These are phyloP conservation scores for Eurosta solidaginis DNA, from an alignment of 1,140 invertebrate genomes.

Conservation along the genomic window DNA sequence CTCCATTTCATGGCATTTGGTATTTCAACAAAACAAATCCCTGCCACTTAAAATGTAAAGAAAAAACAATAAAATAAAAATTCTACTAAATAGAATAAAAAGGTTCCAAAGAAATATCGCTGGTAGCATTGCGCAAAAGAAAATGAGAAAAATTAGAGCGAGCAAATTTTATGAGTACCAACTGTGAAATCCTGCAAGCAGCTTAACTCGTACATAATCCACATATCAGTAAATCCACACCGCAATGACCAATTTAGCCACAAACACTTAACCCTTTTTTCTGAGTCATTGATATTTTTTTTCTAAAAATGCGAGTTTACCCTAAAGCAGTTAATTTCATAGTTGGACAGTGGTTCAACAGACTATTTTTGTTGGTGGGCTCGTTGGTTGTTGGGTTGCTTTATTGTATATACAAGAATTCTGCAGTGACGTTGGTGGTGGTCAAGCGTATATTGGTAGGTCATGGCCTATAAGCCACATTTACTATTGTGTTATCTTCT, in stretches of 20 bases:
- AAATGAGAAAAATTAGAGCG: background rate
- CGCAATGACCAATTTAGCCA: constrained; percentile 35
- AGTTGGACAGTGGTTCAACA: too few species aligned
- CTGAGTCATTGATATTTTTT: background rate
- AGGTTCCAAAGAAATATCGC: background rate
- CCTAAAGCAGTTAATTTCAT: background rate
- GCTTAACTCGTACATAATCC: constrained; percentile 57
- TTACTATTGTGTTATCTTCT: background rate
- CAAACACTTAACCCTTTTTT: constrained; percentile 50
- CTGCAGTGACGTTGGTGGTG: background rate
- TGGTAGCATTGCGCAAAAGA: background rate
- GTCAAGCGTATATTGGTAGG: background rate
- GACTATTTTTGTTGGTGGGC: background rate
- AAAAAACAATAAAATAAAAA: background rate
- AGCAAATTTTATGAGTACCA: constrained; percentile 2
- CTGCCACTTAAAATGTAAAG: background rate
- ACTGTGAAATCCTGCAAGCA: constrained; percentile 42
- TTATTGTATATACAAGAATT: too few species aligned
- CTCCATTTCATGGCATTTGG: too few species aligned
- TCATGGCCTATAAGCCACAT: constrained; percentile 1
- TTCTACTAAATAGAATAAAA: background rate
- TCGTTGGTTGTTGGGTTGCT: background rate
- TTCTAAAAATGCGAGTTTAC: background rate
- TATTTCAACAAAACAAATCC: constrained; percentile 16
- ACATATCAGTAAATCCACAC: constrained; percentile 46